These are phyloP conservation scores for Oscarella lobularis DNA, from an alignment of 37 sponge, comb jelly and placozoan species.

Conservation along the genomic window DNA sequence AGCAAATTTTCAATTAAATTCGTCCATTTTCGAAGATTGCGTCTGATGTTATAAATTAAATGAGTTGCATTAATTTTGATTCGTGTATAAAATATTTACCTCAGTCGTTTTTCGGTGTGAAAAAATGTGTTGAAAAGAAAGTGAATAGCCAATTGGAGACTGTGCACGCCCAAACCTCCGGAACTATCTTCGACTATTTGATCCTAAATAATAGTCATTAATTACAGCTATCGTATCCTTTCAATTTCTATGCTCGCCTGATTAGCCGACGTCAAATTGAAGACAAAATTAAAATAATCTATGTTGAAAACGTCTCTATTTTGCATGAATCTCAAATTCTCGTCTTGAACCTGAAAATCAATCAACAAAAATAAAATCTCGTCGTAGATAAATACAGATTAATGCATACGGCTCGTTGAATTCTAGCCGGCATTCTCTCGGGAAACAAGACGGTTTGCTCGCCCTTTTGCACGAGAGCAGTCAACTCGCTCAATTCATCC, in stretches of 20 bases:
- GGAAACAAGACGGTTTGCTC: constrained; percentile 52
- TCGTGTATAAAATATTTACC: constrained; percentile 22
- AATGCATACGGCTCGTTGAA: constrained; percentile 34
- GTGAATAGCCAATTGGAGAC: constrained; percentile 55
- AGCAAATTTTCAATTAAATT: too few relatives aligned
- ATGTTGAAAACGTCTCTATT: constrained; percentile 68
- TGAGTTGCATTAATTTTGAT: too few relatives aligned
- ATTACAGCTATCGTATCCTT: not conserved
- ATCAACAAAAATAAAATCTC: not conserved
- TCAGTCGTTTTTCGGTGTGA: constrained; percentile 50
- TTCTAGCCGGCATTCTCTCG: constrained; percentile 49
- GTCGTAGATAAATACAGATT: not conserved
- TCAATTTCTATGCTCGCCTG: constrained; percentile 17
- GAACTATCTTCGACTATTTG: not conserved
- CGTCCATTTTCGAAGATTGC: too few relatives aligned
- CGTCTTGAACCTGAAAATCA: constrained; percentile 40
- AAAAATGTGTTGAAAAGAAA: constrained; percentile 78
- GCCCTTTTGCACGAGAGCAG: constrained; percentile 73
- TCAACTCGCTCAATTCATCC: not conserved
- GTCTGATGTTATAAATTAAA: too few relatives aligned
- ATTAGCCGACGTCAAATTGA: constrained; percentile 32
- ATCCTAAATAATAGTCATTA: not conserved
- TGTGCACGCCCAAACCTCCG: constrained; percentile 8
- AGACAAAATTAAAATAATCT: constrained; percentile 67
- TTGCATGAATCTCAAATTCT: constrained; percentile 78